phyloP scores from a whole-genome alignment of 2,888 invertebrate species.

The Matsumyia berberina region DNA sequence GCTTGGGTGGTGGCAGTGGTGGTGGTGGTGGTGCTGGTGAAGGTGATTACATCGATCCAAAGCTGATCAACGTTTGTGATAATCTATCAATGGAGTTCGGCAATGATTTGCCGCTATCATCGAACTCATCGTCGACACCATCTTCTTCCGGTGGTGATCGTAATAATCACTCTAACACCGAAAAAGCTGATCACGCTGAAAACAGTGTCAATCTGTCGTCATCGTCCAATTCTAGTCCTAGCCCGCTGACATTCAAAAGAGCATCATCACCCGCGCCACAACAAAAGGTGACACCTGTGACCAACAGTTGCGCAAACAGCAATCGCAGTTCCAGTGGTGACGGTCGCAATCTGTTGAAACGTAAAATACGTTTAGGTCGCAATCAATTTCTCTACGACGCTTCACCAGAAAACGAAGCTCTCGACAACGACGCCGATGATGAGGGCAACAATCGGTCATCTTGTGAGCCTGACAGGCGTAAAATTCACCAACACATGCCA shows the following conservation, averaged over 20 bases:
- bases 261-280: slow-evolving; percentile 38
- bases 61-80: slow-evolving; percentile 89
- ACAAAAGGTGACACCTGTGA: not conserved
- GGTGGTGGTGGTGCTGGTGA: slow-evolving; percentile 78
- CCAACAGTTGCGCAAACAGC: slow-evolving; percentile 37
- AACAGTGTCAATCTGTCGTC: slow-evolving; percentile 32
- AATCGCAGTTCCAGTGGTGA: slow-evolving; percentile 76
- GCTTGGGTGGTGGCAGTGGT: slow-evolving; percentile 28
- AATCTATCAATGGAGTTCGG: slow-evolving; percentile 86
- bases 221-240: slow-evolving; percentile 57
- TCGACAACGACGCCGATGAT: slow-evolving; percentile 79
- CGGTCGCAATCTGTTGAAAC: slow-evolving; percentile 81
- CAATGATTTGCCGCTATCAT: slow-evolving; percentile 58
- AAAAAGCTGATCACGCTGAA: slow-evolving; percentile 46
- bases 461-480: slow-evolving; percentile 54
- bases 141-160: slow-evolving; percentile 73
- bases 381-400: slow-evolving; percentile 84
- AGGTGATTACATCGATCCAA: slow-evolving; percentile 86
- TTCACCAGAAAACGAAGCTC: slow-evolving; percentile 81
- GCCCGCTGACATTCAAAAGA: slow-evolving; percentile 35
- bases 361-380: slow-evolving; percentile 83
- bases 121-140: slow-evolving; percentile 78
- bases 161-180: slow-evolving; percentile 20
- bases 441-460: slow-evolving; percentile 81
- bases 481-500: slow-evolving; percentile 43